Evolutionary conservation across 1,140 invertebrate species (phyloP).

Genomic region (Octopus bimaculoides): DNA sequence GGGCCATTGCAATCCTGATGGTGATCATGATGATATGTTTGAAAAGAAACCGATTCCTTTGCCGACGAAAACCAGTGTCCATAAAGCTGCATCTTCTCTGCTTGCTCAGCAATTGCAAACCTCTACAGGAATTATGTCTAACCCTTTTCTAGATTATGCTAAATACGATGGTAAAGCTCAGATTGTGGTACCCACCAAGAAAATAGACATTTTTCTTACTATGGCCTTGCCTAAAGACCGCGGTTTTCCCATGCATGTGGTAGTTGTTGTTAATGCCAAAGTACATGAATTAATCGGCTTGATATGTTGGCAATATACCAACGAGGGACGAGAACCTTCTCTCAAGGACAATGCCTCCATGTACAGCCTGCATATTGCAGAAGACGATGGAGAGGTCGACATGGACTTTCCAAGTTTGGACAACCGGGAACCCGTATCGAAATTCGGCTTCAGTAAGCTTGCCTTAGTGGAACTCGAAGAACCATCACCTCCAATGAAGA

Average conservation of each 20-base stretch:
- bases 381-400: constrained; percentile 96
- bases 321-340: constrained; percentile 57
- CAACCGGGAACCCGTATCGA: constrained; percentile 79
- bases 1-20: constrained; percentile 49
- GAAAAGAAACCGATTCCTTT: constrained; percentile 46
- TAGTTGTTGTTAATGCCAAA: constrained; percentile 80
- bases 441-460: constrained; percentile 87
- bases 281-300: constrained; percentile 91
- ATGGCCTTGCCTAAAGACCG: constrained; percentile 78
- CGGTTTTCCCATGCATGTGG: constrained; percentile 80
- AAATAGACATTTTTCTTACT: constrained; percentile 75
- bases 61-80: not conserved
- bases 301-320: constrained; percentile 73
- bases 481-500: constrained; percentile 32
- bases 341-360: constrained; percentile 50
- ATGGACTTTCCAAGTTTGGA: constrained; percentile 90
- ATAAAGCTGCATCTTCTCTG: constrained; percentile 54
- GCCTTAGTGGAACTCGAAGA: constrained; percentile 73
- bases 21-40: constrained; percentile 72
- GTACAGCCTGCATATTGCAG: constrained; percentile 76
- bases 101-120: constrained; percentile 74
- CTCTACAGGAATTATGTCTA: constrained; percentile 71
- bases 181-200: constrained; percentile 73
- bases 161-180: constrained; percentile 85
- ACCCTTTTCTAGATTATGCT: constrained; percentile 85